Base-by-base conservation (phyloP, 2,797 vertebrate species). In the Gymnoscopelus braueri region DNA sequence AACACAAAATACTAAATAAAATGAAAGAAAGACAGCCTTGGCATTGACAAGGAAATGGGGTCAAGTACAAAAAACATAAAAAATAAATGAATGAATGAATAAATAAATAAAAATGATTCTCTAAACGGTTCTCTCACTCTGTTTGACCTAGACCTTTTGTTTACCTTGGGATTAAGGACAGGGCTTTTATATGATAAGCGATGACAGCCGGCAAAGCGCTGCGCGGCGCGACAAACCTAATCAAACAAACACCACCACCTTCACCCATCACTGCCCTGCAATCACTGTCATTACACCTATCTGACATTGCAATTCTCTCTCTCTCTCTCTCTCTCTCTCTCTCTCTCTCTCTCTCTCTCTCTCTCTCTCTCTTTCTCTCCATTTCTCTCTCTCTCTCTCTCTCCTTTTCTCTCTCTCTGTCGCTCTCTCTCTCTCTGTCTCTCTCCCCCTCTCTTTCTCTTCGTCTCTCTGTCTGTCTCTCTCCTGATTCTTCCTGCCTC, bases 281-380 rank as follows among this genome's bases (percentile, higher is more conserved):
- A 80, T 83, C 69, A 67, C 63, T 78, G 80, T 83, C 69, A 78
- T 83, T 73, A 44, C 39, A 44, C 7, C 39, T 44, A 83, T 80
- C 66, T 71, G 69, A 75, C 75, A 9, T 54, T 70, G 47, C 50
- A 72, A 56, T 29, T 70, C 26, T 64, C 69, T 60, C 49, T 19
- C 15, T 4, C 35, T 54, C 47, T 80, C 54, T 23, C 49, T 48
- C 48, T 67, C 35, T 54, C 35, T 15, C 4, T 39, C 5, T 0
- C 49, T 54, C 49, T 80, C 11, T 71, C 23, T 7, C 29, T 71
- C 39, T 26, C 62, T 64, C 44, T 29, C n/a, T 19, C 26, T 26
- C 32, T 4, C 19, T 19, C 12, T 12, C 23, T 49, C 26, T 11
- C 12, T 12, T 6, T 5, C 19, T 54, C 56, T 29, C 15, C 29